These are phyloP conservation scores for Caenorhabditis sp. DNA, from an alignment of 2,888 invertebrate species.

Conservation along the genomic window DNA sequence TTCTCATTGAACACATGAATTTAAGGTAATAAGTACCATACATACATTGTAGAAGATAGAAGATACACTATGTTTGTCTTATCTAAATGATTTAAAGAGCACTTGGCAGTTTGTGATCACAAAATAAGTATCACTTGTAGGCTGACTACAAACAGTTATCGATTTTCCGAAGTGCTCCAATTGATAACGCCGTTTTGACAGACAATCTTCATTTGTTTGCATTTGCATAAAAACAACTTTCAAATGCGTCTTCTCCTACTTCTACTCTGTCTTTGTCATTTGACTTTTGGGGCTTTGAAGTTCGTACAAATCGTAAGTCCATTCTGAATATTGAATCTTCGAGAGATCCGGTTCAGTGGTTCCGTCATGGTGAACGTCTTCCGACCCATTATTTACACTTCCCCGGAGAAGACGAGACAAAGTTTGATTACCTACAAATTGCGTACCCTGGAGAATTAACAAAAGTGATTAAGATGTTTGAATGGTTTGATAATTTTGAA, in stretches of 20 bases:
- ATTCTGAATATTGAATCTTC: not conserved
- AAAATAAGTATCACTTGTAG: slow-evolving; percentile 43
- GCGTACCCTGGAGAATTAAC: slow-evolving; percentile 69
- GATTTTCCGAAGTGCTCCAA: slow-evolving; percentile 45
- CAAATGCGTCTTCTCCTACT: slow-evolving; percentile 17
- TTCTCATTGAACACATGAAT: no score
- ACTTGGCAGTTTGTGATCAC: not conserved
- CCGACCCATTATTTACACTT: slow-evolving; percentile 67
- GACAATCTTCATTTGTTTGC: slow-evolving; percentile 17
- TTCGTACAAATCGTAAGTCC: slow-evolving; percentile 62
- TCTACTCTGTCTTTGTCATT: not conserved
- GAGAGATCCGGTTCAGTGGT: slow-evolving; percentile 64
- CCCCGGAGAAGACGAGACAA: slow-evolving; percentile 49
- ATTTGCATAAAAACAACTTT: slow-evolving; percentile 17
- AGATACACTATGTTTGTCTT: no score
- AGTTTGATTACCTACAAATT: slow-evolving; percentile 51
- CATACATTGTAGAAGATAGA: no score
- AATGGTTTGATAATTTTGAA: slow-evolving; percentile 2
- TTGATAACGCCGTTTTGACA: slow-evolving; percentile 18
- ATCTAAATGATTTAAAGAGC: not conserved
- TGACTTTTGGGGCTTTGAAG: slow-evolving; percentile 25
- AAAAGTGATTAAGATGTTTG: slow-evolving; percentile 39
- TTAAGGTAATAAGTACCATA: no score
- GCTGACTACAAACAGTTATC: slow-evolving; percentile 22
- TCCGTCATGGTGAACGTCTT: slow-evolving; percentile 72